Conservation (phyloP, 2,888 invertebrate genomes). For the Acleris sparsana region DNA sequence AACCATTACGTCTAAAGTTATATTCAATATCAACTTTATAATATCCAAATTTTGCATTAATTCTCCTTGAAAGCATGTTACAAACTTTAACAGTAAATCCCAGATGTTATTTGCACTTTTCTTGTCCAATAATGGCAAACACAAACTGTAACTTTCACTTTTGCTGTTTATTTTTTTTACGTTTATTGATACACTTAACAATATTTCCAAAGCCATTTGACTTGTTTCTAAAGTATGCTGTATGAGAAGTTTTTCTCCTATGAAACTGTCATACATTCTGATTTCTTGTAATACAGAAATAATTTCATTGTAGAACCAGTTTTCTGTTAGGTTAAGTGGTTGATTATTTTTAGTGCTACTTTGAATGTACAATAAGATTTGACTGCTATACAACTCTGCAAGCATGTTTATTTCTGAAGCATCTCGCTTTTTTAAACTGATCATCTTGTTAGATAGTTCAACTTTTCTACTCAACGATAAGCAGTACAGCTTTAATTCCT, state of each 20-base stretch:
- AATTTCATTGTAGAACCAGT: conserved; percentile 60
- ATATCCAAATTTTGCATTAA: conserved; percentile 48
- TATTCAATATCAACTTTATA: conserved; percentile 51
- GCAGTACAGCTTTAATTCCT: conserved; percentile 59
- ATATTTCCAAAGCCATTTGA: conserved; percentile 49
- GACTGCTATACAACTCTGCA: conserved; percentile 51
- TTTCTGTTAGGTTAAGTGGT: conserved; percentile 48
- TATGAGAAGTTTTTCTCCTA: conserved; percentile 56
- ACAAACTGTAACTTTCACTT: neutral
- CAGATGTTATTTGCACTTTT: conserved; percentile 43
- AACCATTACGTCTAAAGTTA: conserved; percentile 51
- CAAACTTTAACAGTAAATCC: conserved; percentile 51
- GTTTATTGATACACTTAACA: conserved; percentile 14
- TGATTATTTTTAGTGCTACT: conserved; percentile 38
- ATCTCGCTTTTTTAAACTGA: conserved; percentile 57
- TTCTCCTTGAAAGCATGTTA: conserved; percentile 49
- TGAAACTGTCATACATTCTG: conserved; percentile 54
- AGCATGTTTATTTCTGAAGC: conserved; percentile 59
- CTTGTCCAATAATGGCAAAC: conserved; percentile 11
- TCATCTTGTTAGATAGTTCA: conserved; percentile 53
- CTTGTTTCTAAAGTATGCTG: conserved; percentile 60
- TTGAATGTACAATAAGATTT: conserved; percentile 52
- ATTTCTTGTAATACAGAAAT: conserved; percentile 54
- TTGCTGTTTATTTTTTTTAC: conserved; percentile 15
- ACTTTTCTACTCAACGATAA: conserved; percentile 56